phyloP scores from a whole-genome alignment of 2,113 vertebrate genomes.

The Nothocercus julius region DNA sequence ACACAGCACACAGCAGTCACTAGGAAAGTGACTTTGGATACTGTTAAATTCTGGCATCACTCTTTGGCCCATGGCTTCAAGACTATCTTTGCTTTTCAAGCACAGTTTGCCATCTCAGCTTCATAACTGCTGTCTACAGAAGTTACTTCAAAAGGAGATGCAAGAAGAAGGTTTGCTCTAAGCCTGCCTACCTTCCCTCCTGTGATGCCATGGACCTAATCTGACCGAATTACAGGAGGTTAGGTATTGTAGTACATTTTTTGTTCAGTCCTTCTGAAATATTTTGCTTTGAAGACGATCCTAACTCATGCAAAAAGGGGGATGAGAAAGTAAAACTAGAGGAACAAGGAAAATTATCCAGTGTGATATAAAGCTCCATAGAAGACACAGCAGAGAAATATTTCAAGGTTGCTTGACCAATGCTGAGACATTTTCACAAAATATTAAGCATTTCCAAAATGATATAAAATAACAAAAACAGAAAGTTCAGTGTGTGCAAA shows the following conservation, averaged over 20 bases:
- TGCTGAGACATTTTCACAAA: neutral
- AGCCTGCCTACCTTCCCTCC: neutral
- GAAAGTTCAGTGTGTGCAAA: neutral
- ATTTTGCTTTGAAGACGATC: neutral
- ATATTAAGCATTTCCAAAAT: neutral
- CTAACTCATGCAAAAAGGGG: neutral
- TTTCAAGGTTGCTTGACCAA: neutral
- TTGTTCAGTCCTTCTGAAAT: neutral
- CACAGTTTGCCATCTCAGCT: neutral
- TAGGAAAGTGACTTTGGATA: neutral
- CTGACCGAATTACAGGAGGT: neutral
- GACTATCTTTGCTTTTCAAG: neutral
- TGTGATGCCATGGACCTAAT: neutral
- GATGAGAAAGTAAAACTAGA: neutral
- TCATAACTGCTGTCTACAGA: neutral
- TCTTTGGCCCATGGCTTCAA: neutral
- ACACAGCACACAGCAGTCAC: neutral
- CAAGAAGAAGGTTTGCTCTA: neutral
- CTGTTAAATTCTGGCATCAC: neutral
- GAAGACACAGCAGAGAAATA: neutral
- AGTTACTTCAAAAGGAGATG: neutral
- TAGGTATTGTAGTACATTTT: neutral
- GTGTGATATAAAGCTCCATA: neutral
- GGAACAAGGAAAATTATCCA: neutral
- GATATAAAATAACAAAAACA: neutral